Evolutionary conservation across 1,140 invertebrate species (phyloP).

Genomic region (Dendrolimus kikuchii): DNA sequence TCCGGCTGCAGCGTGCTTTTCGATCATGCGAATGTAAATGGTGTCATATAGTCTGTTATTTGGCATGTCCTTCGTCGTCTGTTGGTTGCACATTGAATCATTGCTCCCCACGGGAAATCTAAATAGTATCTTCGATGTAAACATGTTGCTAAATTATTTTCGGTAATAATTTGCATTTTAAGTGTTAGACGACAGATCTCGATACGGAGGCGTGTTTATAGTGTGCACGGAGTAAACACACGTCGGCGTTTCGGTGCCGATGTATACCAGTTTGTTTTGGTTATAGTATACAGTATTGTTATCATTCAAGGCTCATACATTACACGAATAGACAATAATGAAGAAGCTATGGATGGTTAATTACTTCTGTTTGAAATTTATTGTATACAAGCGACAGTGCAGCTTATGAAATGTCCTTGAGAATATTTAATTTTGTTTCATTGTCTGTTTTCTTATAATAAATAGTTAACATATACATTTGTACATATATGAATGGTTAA

Average conservation of each 20-base stretch:
- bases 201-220: conserved; percentile 16
- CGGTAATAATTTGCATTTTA: conserved; percentile 13
- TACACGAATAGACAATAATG: conserved; percentile 21
- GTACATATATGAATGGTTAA: too few species aligned
- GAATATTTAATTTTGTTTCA: too few species aligned
- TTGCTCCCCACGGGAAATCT: background rate
- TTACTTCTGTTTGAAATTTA: conserved; percentile 11
- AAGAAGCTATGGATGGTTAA: conserved; percentile 21
- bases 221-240: conserved; percentile 18
- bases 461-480: too few species aligned
- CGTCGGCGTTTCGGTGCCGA: conserved; percentile 4
- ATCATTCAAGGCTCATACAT: conserved; percentile 21
- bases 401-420: too few species aligned
- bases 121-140: conserved; percentile 8
- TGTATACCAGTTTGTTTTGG: conserved; percentile 29
- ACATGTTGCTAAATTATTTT: conserved; percentile 9
- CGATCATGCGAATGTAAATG: background rate
- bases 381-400: conserved; percentile 1
- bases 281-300: conserved; percentile 26
- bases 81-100: background rate
- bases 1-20: background rate
- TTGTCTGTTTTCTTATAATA: too few species aligned
- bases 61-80: too few species aligned
- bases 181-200: conserved; percentile 8
- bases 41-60: too few species aligned